Percentiles rank a stretch among this genome's conserved stretches.
Evolutionary conservation across 1,140 invertebrate genomes (phyloP).

Genomic region (Dendrolimus punctatus): DNA sequence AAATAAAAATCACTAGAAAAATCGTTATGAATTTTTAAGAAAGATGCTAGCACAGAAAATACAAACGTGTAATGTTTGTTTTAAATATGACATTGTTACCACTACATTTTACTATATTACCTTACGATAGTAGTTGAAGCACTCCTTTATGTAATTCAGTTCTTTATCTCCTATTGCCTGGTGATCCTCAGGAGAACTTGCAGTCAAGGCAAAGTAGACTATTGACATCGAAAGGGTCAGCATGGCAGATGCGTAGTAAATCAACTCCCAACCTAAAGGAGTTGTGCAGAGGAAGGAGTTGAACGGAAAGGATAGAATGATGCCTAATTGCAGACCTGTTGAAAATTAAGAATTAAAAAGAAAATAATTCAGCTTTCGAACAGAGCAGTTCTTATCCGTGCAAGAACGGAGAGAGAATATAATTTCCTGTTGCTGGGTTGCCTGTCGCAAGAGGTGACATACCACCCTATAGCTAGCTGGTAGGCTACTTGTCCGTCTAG

Average conservation of each 20-base stretch:
- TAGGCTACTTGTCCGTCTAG: too few species aligned
- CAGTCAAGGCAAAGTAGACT: conserved; percentile 38
- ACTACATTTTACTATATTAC: conserved; percentile 10
- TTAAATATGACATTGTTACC: too few species aligned
- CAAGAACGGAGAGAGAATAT: too few species aligned
- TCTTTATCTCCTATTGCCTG: conserved; percentile 48
- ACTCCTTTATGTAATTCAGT: conserved; percentile 41
- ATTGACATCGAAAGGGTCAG: conserved; percentile 36
- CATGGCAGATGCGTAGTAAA: conserved; percentile 47
- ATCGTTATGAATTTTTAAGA: too few species aligned
- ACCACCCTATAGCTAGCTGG: too few species aligned
- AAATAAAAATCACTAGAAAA: too few species aligned
- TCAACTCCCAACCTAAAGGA: conserved; percentile 45
- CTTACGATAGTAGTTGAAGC: conserved; percentile 28
- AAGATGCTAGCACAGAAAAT: too few species aligned
- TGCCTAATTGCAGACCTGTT: conserved; percentile 42
- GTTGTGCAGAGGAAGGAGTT: conserved; percentile 27
- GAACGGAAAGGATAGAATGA: conserved; percentile 33
- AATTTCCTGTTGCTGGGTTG: too few species aligned
- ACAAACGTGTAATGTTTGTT: too few species aligned
- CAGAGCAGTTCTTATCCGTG: too few species aligned
- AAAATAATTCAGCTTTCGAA: neutral
- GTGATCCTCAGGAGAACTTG: conserved; percentile 37
- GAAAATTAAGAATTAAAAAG: conserved; percentile 10
- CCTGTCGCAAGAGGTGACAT: too few species aligned